Percentiles rank a stretch among this genome's conserved stretches.
Evolutionary conservation across 2,113 vertebrate species (phyloP).

Genomic region (Microtus ochrogaster): DNA sequence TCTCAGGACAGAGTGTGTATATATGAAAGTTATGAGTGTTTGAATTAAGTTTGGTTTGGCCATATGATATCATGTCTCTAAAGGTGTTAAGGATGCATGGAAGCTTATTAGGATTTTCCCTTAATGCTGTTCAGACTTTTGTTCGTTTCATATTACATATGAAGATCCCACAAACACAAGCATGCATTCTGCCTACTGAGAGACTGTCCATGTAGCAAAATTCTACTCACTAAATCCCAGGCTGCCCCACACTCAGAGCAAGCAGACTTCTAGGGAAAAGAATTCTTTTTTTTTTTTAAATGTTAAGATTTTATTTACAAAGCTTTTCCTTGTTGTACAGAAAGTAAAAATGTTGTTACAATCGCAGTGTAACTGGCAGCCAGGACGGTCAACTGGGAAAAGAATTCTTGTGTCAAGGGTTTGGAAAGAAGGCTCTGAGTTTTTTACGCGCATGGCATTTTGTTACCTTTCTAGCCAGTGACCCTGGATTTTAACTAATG

Average conservation of each 20-base stretch:
- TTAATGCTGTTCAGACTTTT: constrained; percentile 25
- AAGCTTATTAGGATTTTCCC: background rate
- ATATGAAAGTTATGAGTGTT: background rate
- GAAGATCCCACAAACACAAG: constrained; percentile 41
- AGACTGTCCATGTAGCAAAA: background rate
- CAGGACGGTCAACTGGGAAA: background rate
- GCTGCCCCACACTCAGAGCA: background rate
- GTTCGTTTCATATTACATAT: constrained; percentile 53
- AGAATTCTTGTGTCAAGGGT: constrained; percentile 48
- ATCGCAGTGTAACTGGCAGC: no score
- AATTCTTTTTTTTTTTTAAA: background rate
- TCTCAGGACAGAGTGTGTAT: constrained; percentile 20
- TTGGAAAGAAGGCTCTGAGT: constrained; percentile 48
- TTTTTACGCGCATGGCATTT: constrained; percentile 60
- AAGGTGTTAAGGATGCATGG: background rate
- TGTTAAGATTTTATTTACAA: no score
- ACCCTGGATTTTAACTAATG: constrained; percentile 78
- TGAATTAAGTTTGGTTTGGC: background rate
- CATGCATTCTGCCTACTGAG: background rate
- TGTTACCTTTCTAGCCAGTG: constrained; percentile 73
- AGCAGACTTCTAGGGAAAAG: constrained; percentile 48
- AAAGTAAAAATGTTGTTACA: no score
- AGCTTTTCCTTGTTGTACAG: no score
- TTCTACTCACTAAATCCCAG: constrained; percentile 36
- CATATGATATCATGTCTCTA: background rate